Evolutionary conservation across 2,888 invertebrate species (phyloP), one percentile per base, ranked within the genome.

Genomic region (Erebia aethiops): DNA sequence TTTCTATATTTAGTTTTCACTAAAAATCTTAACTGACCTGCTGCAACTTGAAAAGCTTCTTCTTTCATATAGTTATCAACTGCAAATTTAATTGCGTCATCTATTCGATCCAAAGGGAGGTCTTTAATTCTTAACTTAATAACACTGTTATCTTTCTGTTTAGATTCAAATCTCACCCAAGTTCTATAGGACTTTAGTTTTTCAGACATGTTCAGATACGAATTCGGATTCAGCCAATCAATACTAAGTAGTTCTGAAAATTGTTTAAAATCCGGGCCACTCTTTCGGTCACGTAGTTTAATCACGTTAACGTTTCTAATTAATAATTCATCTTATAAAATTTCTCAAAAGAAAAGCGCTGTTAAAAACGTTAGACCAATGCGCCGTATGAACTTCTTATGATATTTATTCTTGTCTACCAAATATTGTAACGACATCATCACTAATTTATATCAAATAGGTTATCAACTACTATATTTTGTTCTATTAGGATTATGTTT

Each of bases 91-190:
- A 69, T 10, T 14, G 65, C 71, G 0, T 71, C 64, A 10, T 69
- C 51, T 13, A 4, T 13, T 5, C 64, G 58, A 8, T 68, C 64
- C 2, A n/a, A 8, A 1, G 71, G 64, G 10, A 71, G 58, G n/a
- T 71, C 61, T 69, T 71, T 65, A 46, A 71, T 69, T 9, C 65
- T 57, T 35, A 71, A 54, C 11, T 52, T 71, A 2, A 71, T 2
- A n/a, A 51, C n/a, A 58, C 54, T 69, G 10, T 61, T 69, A 46
- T 71, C 68, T 41, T 46, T 65, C 18, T 2, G 64, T 54, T 68
- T 71, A 2, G n/a, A 41, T 43, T 71, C 68, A 5, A 69, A 16
- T 35, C 46, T 64, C 8, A 57, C 60, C 68, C 68, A 71, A 18
- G 52, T 52, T 61, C 65, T 71, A 21, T 14, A 51, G 5, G 46